Base-by-base conservation (phyloP, 2,113 vertebrate genomes). In the Eupsittula cactorum region DNA sequence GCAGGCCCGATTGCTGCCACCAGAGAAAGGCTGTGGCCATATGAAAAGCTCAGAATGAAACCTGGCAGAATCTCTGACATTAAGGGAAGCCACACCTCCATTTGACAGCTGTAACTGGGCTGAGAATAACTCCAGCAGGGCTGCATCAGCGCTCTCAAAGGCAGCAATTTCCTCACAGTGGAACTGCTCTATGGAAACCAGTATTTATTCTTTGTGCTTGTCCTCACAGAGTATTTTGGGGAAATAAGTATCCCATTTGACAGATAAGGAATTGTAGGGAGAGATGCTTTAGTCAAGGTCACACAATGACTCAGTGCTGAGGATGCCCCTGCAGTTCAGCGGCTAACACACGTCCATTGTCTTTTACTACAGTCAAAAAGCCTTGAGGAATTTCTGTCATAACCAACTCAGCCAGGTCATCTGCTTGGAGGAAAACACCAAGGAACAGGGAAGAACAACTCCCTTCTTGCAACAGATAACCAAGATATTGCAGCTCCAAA, bases 61-160 rank as follows among this genome's bases (percentile, higher is more conserved):
- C 55, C 95, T 25, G 77, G 91, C 74, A 96, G 96, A 89, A 95
- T 87, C 81, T 93, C 91, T 95, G 68, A 93, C 92, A 92, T 93
- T 84, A 86, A 92, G 86, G 35, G 77, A 89, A 41, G 74, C 91
- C 93, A 95, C 96, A 93, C 93, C 86, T 94, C 88, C 62, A 0
- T 77, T 75, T 49, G 65, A 86, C 95, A 95, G 95, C 94, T 93
- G 81, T 44, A 95, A 63, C 67, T 25, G 41, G 18, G 86, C 91
- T 93, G 80, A 86, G 91, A 95, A 84, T 92, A 92, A 84, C 86
- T 95, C 92, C 70, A 78, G 70, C 13, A 90, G 44, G 81, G 84
- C 77, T 82, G 74, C 69, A 78, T 65, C 92, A 73, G n/a, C 28
- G 33, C 80, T 46, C 62, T 31, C 49, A 82, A 76, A 70, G 59